A percentile compares a stretch with the other conserved stretches of the same genome.
These are phyloP conservation scores for Ceratina australensis DNA, from an alignment of 1,140 invertebrate genomes.

Conservation along the genomic window DNA sequence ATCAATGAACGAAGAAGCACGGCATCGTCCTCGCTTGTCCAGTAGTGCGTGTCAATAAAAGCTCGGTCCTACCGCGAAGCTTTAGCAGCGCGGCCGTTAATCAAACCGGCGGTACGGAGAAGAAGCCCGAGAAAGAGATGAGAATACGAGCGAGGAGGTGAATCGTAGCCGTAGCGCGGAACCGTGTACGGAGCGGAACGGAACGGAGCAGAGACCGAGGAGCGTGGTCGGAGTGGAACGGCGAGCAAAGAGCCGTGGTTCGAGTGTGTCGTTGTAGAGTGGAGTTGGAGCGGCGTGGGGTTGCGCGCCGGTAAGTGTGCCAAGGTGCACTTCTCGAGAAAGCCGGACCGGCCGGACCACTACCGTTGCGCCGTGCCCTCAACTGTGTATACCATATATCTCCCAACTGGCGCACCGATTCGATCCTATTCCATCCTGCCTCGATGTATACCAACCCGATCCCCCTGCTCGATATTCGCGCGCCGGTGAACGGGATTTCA, in stretches of 20 bases:
- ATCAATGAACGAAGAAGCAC: background rate
- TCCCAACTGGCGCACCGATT: slow-evolving; percentile 54
- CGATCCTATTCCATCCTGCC: slow-evolving; percentile 58
- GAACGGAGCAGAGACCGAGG: slow-evolving; percentile 36
- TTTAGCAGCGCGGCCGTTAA: slow-evolving; percentile 15
- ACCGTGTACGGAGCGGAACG: slow-evolving; percentile 52
- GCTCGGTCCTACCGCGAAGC: slow-evolving; percentile 11
- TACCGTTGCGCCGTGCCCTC: slow-evolving; percentile 50
- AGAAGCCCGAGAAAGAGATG: slow-evolving; percentile 23
- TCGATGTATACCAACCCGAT: slow-evolving; percentile 21
- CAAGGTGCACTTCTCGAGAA: slow-evolving; percentile 79
- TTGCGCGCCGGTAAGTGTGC: slow-evolving; percentile 74
- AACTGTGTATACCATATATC: slow-evolving; percentile 27
- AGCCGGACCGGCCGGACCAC: slow-evolving; percentile 74
- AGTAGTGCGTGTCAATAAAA: slow-evolving; percentile 4
- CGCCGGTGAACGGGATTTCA: slow-evolving; percentile 1
- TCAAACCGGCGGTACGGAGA: slow-evolving; percentile 21
- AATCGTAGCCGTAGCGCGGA: slow-evolving; percentile 54
- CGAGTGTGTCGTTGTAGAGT: slow-evolving; percentile 34
- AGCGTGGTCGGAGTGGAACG: slow-evolving; percentile 24
- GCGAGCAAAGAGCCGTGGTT: background rate
- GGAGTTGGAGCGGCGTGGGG: slow-evolving; percentile 60
- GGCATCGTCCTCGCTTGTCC: background rate
- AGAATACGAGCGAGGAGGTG: slow-evolving; percentile 39
- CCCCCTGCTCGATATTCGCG: slow-evolving; percentile 17